Evolutionary conservation across 2,888 invertebrate species (phyloP).

Genomic region (Ectemnius lituratus): DNA sequence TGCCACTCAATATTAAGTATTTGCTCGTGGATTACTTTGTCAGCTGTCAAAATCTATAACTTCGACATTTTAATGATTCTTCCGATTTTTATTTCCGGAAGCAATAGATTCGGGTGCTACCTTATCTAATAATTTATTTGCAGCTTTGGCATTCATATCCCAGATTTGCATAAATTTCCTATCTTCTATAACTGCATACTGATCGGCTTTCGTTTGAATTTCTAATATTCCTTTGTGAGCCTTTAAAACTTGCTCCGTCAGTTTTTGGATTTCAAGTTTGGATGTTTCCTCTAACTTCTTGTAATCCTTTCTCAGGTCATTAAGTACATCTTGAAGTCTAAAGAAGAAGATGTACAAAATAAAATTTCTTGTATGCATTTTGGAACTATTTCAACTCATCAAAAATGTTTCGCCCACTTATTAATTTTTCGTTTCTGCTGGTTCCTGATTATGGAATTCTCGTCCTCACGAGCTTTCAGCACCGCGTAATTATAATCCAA

Average conservation of each 20-base stretch:
- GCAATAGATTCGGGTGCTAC: conserved; percentile 49
- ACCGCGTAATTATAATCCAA: conserved; percentile 94
- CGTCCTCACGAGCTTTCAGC: conserved; percentile 91
- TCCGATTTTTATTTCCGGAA: background rate
- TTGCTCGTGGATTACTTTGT: conserved; percentile 82
- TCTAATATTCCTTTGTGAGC: conserved; percentile 84
- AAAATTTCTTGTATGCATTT: background rate
- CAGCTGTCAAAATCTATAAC: conserved; percentile 79
- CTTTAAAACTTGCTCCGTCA: conserved; percentile 84
- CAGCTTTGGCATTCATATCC: conserved; percentile 81
- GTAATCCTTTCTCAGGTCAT: conserved; percentile 83
- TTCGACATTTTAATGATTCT: background rate
- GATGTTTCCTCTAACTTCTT: conserved; percentile 83
- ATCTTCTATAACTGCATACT: conserved; percentile 83
- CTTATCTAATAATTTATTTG: conserved; percentile 78
- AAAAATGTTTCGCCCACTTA: conserved; percentile 75
- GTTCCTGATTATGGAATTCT: conserved; percentile 88
- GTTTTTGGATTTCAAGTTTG: conserved; percentile 83
- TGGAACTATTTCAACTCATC: background rate
- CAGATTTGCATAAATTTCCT: conserved; percentile 82
- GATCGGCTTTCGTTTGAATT: conserved; percentile 84
- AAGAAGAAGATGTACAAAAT: conserved; percentile 12
- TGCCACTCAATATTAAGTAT: conserved; percentile 81
- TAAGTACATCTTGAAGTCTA: conserved; percentile 85
- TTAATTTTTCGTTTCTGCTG: conserved; percentile 88